Evolutionary conservation across 2,888 invertebrate genomes (phyloP).

Genomic region (Acrobeloides nanus): DNA sequence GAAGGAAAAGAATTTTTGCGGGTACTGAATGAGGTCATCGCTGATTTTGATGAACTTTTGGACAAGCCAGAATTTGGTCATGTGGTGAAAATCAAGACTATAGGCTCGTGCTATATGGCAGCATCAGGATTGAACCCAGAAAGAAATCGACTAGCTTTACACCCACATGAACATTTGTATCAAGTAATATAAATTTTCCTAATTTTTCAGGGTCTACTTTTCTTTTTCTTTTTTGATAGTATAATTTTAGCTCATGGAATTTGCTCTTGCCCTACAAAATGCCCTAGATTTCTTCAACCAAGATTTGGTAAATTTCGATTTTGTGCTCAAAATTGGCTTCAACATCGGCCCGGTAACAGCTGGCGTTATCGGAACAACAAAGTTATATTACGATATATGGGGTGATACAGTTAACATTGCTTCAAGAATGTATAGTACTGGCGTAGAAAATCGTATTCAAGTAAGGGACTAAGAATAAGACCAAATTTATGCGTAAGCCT

Average conservation of each 20-base stretch:
- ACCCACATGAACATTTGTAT: constrained; percentile 52
- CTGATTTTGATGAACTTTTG: constrained; percentile 86
- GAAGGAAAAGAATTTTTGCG: constrained; percentile 81
- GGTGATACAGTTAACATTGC: constrained; percentile 96
- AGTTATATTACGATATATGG: constrained; percentile 94
- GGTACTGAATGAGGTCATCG: constrained; percentile 87
- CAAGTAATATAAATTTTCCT: constrained; percentile 24
- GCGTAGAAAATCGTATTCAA: constrained; percentile 72
- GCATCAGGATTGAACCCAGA: constrained; percentile 85
- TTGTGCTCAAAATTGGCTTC: constrained; percentile 65
- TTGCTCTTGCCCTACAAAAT: constrained; percentile 80
- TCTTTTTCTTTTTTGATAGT: neutral
- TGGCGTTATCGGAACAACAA: constrained; percentile 87
- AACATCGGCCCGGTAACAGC: constrained; percentile 85
- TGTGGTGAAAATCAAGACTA: constrained; percentile 95
- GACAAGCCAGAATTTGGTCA: constrained; percentile 60
- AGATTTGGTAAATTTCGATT: constrained; percentile 79
- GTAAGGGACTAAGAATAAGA: too few species aligned
- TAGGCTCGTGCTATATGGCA: constrained; percentile 90
- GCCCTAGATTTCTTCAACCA: constrained; percentile 79
- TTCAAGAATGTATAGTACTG: constrained; percentile 92
- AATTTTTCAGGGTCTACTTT: constrained; percentile 4
- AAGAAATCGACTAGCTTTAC: constrained; percentile 61
- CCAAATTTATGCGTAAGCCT: too few species aligned
- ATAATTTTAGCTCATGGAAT: constrained; percentile 72